phyloP scores from a whole-genome alignment of 2,888 invertebrate species.

The Dynastes tityus region DNA sequence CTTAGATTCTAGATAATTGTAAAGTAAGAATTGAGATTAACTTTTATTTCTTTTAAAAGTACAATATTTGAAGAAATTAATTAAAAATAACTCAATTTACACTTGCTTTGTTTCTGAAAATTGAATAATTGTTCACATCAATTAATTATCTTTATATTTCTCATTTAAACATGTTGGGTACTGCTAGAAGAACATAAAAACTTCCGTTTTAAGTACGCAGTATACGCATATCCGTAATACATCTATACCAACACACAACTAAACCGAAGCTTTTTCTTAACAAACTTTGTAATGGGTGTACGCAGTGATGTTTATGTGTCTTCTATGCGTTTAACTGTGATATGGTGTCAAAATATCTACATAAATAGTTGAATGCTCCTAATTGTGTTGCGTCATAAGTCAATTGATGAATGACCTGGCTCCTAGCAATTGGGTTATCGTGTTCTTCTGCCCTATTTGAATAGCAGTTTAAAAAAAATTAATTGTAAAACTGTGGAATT shows the following conservation, averaged over 20 bases:
- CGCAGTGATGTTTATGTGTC: conserved; percentile 15
- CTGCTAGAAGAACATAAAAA: conserved; percentile 13
- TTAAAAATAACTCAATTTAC: too few relatives aligned
- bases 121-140: too few relatives aligned
- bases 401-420: conserved; percentile 48
- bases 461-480: conserved; percentile 19
- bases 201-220: background rate
- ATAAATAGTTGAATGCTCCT: conserved; percentile 47
- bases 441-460: conserved; percentile 21
- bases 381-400: conserved; percentile 50
- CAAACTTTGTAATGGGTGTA: conserved; percentile 1
- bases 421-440: conserved; percentile 37
- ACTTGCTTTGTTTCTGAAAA: too few relatives aligned
- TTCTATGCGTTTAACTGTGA: background rate
- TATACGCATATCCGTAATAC: conserved; percentile 16
- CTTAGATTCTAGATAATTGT: too few relatives aligned
- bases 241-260: background rate
- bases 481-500: background rate
- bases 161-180: conserved; percentile 5
- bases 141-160: too few relatives aligned
- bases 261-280: conserved; percentile 5
- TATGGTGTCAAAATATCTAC: conserved; percentile 37
- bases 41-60: too few relatives aligned
- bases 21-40: too few relatives aligned
- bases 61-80: too few relatives aligned